Evolutionary conservation across 2,888 invertebrate species (phyloP).

Genomic region (Mystacides longicornis): DNA sequence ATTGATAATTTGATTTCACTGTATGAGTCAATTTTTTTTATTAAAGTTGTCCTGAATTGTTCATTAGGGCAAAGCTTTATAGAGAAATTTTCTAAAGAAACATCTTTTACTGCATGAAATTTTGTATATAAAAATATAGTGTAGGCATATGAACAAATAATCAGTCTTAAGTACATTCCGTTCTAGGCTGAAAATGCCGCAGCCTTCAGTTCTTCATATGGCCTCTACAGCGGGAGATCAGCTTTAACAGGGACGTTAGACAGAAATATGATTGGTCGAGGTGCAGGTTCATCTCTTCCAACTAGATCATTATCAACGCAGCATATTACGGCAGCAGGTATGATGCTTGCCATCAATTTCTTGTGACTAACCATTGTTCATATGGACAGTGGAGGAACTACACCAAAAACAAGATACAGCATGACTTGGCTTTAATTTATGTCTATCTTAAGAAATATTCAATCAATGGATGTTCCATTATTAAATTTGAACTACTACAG

Average conservation of each 20-base stretch:
- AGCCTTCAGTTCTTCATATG: slow-evolving; percentile 54
- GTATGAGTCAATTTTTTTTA: too few species aligned
- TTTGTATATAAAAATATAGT: not conserved
- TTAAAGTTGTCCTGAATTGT: too few species aligned
- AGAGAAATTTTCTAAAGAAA: not conserved
- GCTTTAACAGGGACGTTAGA: slow-evolving; percentile 62
- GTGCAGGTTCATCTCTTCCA: slow-evolving; percentile 50
- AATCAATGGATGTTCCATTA: not conserved
- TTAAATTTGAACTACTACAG: not conserved
- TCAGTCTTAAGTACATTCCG: not conserved
- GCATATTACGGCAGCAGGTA: slow-evolving; percentile 42
- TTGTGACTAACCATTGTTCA: not conserved
- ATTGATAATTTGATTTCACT: too few species aligned
- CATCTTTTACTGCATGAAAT: not conserved
- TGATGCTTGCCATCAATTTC: not conserved
- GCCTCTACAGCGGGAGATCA: slow-evolving; percentile 53
- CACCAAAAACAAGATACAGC: too few species aligned
- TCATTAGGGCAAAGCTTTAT: too few species aligned
- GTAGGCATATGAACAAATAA: not conserved
- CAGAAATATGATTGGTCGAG: slow-evolving; percentile 51
- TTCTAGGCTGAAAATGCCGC: slow-evolving; percentile 50
- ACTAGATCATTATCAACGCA: slow-evolving; percentile 70
- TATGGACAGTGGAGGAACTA: too few species aligned
- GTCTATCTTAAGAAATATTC: not conserved
- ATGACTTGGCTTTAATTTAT: too few species aligned